A percentile compares a stretch with the other conserved stretches of the same genome.
These are phyloP conservation scores for Phalacrocorax aristotelis DNA, from an alignment of 2,113 vertebrate genomes.

Conservation along the genomic window DNA sequence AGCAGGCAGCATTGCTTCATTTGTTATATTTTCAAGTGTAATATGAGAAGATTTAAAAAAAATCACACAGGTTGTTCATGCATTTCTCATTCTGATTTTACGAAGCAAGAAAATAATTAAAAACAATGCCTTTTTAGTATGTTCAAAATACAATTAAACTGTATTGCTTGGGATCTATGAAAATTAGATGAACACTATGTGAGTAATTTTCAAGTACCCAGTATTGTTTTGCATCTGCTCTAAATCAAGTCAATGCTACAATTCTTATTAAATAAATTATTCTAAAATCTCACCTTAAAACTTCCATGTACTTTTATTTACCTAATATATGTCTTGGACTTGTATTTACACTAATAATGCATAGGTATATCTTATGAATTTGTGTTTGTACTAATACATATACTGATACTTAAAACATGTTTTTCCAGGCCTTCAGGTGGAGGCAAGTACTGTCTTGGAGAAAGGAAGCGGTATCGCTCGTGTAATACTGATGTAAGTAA, in stretches of 20 bases:
- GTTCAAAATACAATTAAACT: neutral
- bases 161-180: neutral
- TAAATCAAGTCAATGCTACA: neutral
- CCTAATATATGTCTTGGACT: neutral
- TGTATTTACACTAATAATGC: neutral
- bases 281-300: neutral
- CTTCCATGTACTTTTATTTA: neutral
- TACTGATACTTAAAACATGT: conserved; percentile 28
- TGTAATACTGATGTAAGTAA: conserved; percentile 97
- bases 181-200: neutral
- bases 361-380: neutral
- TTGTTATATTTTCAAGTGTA: neutral
- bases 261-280: neutral
- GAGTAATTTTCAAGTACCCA: neutral
- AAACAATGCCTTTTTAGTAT: neutral
- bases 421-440: conserved; percentile 92
- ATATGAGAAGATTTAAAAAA: neutral
- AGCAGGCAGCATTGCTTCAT: neutral
- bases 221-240: neutral
- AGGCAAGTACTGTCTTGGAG: conserved; percentile 97
- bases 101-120: neutral
- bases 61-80: neutral
- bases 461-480: conserved; percentile 95
- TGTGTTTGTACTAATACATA: neutral
- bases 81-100: neutral